These are phyloP conservation scores for Oophaga pumilio DNA, from an alignment of 2,113 vertebrate species.

Conservation along the genomic window DNA sequence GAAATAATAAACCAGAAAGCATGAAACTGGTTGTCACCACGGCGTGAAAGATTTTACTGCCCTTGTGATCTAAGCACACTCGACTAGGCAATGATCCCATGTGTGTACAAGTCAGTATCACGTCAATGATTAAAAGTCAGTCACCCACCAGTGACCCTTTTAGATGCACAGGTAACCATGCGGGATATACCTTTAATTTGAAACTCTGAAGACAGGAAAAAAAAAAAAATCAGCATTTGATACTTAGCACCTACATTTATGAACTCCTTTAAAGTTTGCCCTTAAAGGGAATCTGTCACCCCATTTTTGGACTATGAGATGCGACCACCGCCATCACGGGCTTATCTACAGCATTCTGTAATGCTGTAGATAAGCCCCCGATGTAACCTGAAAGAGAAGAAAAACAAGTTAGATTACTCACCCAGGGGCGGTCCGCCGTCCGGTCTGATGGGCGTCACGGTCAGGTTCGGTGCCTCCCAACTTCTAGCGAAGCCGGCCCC, in stretches of 20 bases:
- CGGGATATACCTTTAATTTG: neutral
- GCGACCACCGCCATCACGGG: too few relatives aligned
- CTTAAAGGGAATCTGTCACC: too few relatives aligned
- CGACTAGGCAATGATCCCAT: neutral
- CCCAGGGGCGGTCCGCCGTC: too few relatives aligned
- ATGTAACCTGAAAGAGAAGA: too few relatives aligned
- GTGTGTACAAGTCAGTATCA: neutral
- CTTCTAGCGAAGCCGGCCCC: too few relatives aligned
- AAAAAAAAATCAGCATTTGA: conserved; percentile 50
- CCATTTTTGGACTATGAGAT: too few relatives aligned
- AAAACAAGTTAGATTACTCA: too few relatives aligned
- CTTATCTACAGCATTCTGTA: too few relatives aligned
- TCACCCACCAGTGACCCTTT: neutral
- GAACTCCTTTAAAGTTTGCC: conserved; percentile 66
- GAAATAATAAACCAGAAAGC: neutral
- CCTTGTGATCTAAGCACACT: neutral
- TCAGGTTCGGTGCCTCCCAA: too few relatives aligned
- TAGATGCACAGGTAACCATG: neutral
- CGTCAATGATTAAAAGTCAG: neutral
- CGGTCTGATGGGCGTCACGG: too few relatives aligned
- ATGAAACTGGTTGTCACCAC: neutral
- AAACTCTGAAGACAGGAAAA: neutral
- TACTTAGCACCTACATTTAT: conserved; percentile 61
- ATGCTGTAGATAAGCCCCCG: too few relatives aligned
- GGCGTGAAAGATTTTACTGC: neutral